Percentiles rank a stretch among this genome's conserved stretches.
These are phyloP conservation scores for Mamestra configurata DNA, from an alignment of 1,140 invertebrate species.

Conservation along the genomic window DNA sequence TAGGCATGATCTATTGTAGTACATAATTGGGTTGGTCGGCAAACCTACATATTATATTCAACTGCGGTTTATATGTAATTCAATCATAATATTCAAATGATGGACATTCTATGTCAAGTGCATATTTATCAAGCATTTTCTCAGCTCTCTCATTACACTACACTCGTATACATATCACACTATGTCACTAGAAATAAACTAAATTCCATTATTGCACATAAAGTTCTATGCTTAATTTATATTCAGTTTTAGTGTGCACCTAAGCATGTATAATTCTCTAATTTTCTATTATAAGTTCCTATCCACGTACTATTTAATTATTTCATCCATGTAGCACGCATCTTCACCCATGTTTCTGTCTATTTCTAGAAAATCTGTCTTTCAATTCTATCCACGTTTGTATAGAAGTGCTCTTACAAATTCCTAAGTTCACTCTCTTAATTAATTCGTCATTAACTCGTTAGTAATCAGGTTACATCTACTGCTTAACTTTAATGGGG, in stretches of 20 bases:
- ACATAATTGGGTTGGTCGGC: no score
- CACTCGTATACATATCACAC: not conserved
- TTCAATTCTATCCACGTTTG: not conserved
- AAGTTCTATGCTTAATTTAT: constrained; percentile 4
- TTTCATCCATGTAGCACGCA: not conserved
- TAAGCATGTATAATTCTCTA: not conserved
- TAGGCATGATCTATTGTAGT: no score
- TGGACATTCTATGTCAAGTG: not conserved
- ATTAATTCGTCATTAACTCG: not conserved
- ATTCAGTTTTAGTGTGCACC: not conserved
- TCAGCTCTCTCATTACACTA: not conserved
- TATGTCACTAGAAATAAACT: not conserved
- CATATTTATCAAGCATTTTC: not conserved
- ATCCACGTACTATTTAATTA: not conserved
- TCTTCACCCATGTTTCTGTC: not conserved
- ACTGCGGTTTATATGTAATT: no score
- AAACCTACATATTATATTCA: no score
- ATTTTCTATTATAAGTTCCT: not conserved
- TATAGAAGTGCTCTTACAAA: not conserved
- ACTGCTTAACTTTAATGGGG: constrained; percentile 23
- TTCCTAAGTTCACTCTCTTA: not conserved
- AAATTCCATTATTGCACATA: constrained; percentile 6
- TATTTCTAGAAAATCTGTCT: not conserved
- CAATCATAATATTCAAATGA: not conserved
- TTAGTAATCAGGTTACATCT: constrained; percentile 27